Base-by-base conservation (phyloP, 1,140 invertebrate genomes). In the Drosophila tani region DNA sequence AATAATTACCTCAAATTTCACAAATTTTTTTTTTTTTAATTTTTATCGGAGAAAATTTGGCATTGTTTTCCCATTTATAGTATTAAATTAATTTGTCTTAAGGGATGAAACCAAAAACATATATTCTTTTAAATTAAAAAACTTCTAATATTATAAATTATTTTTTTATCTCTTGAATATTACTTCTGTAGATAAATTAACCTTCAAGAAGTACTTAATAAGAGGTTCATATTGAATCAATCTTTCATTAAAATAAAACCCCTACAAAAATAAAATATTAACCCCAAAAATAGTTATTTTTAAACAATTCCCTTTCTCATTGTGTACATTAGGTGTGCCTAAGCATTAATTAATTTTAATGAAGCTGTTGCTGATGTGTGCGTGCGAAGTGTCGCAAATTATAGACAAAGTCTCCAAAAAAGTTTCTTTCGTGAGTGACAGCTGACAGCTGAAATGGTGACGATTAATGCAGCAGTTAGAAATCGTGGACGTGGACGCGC, bases 261-360 rank as follows among this genome's bases (percentile, higher is more conserved):
- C 4, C 12, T 5, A 14, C 35, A 12, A 38, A 14, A 1, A 14
- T 4, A 12, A 14, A 14, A 38, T 38, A 14, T 38, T 11, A 32
- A 11, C 32, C 7, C 8, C 4, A 35, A 35, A 11, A 9, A 9
- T 3, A 35, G 32, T 7, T 3, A 5, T 7, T 2, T 24, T 40
- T 2, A 3, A 14, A n/a, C 5, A 43, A 27, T 0, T 35, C 17
- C 17, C 29, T 45, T 69, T 50, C 12, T 19, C 8, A 19, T 19
- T 47, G 63, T 47, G 57, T 55, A 43, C 8, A 5, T 15, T 35
- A 75, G 65, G 78, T 88, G 81, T 88, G 85, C 56, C 75, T 75
- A 69, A 68, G 85, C 85, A 88, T 90, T 90, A 88, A 88, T 88
- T 88, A 90, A 85, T 79, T 90, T 90, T 90, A 88, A 90, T 88